phyloP scores from a whole-genome alignment of 2,888 invertebrate species.

The Cephonodes hylas region DNA sequence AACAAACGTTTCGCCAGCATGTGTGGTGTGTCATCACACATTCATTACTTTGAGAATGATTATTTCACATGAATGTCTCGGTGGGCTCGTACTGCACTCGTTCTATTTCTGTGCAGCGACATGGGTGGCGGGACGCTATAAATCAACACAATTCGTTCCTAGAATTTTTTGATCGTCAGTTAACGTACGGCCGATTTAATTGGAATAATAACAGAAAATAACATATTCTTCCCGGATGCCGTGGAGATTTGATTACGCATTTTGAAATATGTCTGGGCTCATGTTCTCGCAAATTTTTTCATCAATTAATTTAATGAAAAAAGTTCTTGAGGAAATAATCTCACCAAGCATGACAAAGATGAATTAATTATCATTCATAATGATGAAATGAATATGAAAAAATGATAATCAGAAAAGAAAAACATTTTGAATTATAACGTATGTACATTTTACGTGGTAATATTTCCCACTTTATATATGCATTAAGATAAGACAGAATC shows the following conservation, averaged over 20 bases:
- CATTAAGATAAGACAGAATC: no score
- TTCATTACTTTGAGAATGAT: neutral
- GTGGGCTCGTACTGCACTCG: conserved; percentile 16
- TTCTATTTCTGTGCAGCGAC: conserved; percentile 61
- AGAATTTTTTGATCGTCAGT: conserved; percentile 37
- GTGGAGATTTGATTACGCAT: neutral
- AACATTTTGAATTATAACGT: no score
- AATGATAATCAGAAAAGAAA: neutral
- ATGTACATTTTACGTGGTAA: no score
- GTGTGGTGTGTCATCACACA: neutral
- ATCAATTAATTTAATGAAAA: neutral
- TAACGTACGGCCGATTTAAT: conserved; percentile 3
- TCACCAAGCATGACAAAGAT: neutral
- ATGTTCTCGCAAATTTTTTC: neutral
- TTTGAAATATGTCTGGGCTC: neutral
- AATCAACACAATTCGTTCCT: conserved; percentile 73
- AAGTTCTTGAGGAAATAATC: neutral
- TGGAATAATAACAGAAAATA: neutral
- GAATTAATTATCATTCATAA: neutral
- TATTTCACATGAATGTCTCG: neutral
- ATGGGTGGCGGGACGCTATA: conserved; percentile 66
- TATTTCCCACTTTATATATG: no score
- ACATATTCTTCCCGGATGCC: neutral
- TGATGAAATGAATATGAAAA: neutral
- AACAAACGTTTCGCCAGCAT: no score